Evolutionary conservation across 64 coral and sea anemone species (phyloP).

Genomic region (Acropora tenuis): DNA sequence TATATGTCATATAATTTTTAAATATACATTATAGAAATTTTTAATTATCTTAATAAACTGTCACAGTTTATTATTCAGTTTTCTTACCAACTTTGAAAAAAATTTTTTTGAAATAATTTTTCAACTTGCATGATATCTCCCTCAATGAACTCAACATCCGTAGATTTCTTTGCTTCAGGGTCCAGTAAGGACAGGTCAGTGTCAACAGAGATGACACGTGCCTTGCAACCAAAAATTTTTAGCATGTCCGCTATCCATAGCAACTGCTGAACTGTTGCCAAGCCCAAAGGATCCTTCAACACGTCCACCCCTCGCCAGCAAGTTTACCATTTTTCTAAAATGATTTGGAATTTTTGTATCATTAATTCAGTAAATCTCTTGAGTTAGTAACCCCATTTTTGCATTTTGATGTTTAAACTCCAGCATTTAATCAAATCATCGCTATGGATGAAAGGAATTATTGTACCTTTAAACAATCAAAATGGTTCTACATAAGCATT

Average conservation of each 20-base stretch:
- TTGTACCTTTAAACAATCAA: too few relatives aligned
- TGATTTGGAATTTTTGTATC: too few relatives aligned
- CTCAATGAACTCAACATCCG: conserved; percentile 1
- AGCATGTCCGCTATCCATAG: conserved; percentile 42
- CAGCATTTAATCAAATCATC: too few relatives aligned
- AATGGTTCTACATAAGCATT: too few relatives aligned
- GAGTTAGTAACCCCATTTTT: background rate
- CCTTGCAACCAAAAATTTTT: conserved; percentile 4
- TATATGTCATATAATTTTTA: too few relatives aligned
- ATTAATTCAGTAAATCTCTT: background rate
- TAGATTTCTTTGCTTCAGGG: background rate
- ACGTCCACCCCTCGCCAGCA: conserved; percentile 13
- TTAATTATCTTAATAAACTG: too few relatives aligned
- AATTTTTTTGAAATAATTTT: background rate
- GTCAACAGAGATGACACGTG: conserved; percentile 30
- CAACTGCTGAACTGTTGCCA: conserved; percentile 13
- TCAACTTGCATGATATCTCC: background rate
- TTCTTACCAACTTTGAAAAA: background rate
- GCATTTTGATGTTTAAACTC: too few relatives aligned
- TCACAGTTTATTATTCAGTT: background rate
- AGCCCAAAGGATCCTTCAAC: conserved; percentile 7
- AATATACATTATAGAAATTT: too few relatives aligned
- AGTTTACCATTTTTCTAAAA: conserved; percentile 18
- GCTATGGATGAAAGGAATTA: too few relatives aligned
- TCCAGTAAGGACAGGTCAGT: conserved; percentile 28